A percentile compares a stretch with the other conserved stretches of the same genome.
phyloP scores from a whole-genome alignment of 2,888 invertebrate genomes.

The Omphaloscelis lunosa region DNA sequence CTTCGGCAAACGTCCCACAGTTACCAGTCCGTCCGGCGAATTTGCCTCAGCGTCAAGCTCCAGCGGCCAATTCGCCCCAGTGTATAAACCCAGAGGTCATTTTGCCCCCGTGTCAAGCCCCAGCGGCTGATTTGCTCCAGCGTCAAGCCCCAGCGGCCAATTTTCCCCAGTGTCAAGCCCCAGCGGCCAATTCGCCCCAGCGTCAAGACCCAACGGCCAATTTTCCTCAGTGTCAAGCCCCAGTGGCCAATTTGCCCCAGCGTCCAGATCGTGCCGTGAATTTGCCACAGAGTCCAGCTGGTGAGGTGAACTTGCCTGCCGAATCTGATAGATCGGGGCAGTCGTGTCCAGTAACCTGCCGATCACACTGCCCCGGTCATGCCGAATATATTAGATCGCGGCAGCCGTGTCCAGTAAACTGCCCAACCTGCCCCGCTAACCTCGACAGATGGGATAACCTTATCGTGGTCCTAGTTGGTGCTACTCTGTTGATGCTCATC shows the following conservation, averaged over 20 bases:
- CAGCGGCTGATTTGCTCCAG: neutral
- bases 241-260: neutral
- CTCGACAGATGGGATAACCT: constrained; percentile 70
- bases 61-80: no score
- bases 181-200: neutral
- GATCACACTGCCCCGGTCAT: constrained; percentile 11
- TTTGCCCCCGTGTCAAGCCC: neutral
- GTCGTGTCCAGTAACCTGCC: constrained; percentile 21
- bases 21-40: no score
- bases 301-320: neutral
- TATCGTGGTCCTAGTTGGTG: constrained; percentile 70
- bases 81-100: no score
- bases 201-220: rapidly evolving
- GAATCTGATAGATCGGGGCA: neutral
- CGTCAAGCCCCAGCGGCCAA: rapidly evolving
- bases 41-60: no score
- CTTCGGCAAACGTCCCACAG: no score
- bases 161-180: neutral
- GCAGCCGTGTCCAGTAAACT: constrained; percentile 27
- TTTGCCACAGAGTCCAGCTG: neutral
- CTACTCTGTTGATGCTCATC: constrained; percentile 70
- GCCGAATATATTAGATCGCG: neutral
- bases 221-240: neutral
- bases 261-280: neutral
- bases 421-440: constrained; percentile 26